A percentile compares a stretch with the other conserved stretches of the same genome.
Evolutionary conservation across 2,888 invertebrate genomes (phyloP).

Genomic region (Stictocephala bisonia): DNA sequence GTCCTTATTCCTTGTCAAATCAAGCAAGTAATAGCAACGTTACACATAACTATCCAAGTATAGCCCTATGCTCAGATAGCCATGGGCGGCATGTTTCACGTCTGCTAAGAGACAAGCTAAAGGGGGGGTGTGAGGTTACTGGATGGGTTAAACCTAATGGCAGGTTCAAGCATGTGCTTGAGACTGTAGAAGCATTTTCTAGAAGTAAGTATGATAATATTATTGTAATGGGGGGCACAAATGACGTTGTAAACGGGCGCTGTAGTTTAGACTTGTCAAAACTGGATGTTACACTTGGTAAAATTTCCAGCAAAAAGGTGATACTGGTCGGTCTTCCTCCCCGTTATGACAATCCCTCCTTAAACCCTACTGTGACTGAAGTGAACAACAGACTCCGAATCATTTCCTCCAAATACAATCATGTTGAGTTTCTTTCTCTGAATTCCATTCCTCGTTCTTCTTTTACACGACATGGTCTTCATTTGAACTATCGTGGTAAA

Average conservation of each 20-base stretch:
- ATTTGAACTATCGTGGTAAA: too few species aligned
- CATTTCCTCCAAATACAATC: not conserved
- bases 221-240: constrained; percentile 5
- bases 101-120: not conserved
- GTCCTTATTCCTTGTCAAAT: too few species aligned
- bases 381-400: not conserved
- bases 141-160: not conserved
- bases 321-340: constrained; percentile 9
- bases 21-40: too few species aligned
- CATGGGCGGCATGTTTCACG: not conserved
- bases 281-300: not conserved
- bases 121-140: not conserved
- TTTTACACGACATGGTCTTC: constrained; percentile 4
- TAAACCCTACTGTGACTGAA: not conserved
- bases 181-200: not conserved
- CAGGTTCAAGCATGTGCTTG: not conserved
- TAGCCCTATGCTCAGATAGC: not conserved
- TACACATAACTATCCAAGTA: too few species aligned
- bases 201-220: not conserved
- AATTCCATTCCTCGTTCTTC: not conserved
- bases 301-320: not conserved
- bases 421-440: not conserved
- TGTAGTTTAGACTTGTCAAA: not conserved
- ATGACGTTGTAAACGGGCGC: constrained; percentile 13
- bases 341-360: not conserved